phyloP scores from a whole-genome alignment of 2,888 invertebrate genomes.

The Lochmaea crataegi region DNA sequence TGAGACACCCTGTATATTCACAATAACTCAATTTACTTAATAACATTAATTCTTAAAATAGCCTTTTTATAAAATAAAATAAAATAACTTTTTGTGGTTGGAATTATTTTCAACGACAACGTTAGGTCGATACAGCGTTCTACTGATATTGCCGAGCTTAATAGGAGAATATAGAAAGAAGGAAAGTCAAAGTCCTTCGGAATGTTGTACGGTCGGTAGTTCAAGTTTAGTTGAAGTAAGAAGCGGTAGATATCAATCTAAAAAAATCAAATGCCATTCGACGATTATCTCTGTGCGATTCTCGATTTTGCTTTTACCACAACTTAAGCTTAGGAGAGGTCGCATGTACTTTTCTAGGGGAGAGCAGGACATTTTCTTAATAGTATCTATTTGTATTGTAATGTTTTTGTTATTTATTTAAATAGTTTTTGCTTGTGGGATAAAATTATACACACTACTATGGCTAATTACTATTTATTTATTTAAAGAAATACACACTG shows the following conservation, averaged over 20 bases:
- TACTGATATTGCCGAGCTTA: background rate
- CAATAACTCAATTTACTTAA: no score
- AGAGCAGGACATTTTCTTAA: slow-evolving; percentile 3
- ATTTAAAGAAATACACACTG: no score
- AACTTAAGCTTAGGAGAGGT: slow-evolving; percentile 4
- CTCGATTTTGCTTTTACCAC: slow-evolving; percentile 36
- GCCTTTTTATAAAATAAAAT: no score
- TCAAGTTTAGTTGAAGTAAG: slow-evolving; percentile 16
- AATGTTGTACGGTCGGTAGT: slow-evolving; percentile 58
- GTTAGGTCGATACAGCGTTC: background rate
- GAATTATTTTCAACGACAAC: background rate
- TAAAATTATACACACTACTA: no score
- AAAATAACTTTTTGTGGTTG: background rate
- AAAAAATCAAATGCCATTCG: slow-evolving; percentile 48
- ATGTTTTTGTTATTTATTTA: no score
- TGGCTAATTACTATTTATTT: no score
- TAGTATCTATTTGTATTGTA: background rate
- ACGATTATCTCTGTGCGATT: slow-evolving; percentile 26
- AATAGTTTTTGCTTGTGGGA: no score
- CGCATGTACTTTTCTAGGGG: background rate
- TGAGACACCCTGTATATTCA: no score
- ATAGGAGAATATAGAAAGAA: slow-evolving; percentile 12
- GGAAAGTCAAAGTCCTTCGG: slow-evolving; percentile 55
- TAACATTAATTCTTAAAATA: no score
- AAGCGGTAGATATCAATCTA: slow-evolving; percentile 35